phyloP scores from a whole-genome alignment of 2,113 vertebrate species.

The Oncorhynchus clarkii region DNA sequence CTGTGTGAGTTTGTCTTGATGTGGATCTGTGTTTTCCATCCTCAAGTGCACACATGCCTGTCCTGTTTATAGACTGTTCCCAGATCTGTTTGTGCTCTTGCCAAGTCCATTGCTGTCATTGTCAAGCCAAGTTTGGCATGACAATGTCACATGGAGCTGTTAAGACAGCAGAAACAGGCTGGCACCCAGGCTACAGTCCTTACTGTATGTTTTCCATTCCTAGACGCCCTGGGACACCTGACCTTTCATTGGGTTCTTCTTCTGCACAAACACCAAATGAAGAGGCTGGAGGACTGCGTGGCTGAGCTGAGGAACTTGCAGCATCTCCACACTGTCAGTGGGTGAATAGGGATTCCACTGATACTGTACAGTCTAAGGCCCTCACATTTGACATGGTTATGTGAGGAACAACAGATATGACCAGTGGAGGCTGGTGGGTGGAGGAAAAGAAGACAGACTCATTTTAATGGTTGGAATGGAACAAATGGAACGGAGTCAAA shows the following conservation, averaged over 20 bases:
- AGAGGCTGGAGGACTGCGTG: slow-evolving; percentile 62
- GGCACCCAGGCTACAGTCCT: too few relatives aligned
- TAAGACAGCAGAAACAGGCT: too few relatives aligned
- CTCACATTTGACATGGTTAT: background rate
- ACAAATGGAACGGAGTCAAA: background rate
- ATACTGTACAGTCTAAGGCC: background rate
- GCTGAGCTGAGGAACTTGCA: slow-evolving; percentile 74
- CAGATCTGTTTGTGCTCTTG: too few relatives aligned
- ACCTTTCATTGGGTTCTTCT: slow-evolving; percentile 45
- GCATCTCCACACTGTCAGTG: slow-evolving; percentile 75
- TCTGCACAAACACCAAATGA: slow-evolving; percentile 77
- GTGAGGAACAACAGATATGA: background rate
- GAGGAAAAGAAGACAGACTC: too few relatives aligned
- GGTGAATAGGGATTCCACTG: background rate
- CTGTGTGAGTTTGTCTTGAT: background rate
- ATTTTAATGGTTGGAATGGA: background rate
- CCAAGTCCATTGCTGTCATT: too few relatives aligned
- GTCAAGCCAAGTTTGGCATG: too few relatives aligned
- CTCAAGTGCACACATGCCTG: background rate
- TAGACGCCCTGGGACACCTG: slow-evolving; percentile 69
- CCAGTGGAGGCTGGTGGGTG: background rate
- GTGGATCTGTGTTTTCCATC: background rate
- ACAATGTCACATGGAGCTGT: too few relatives aligned
- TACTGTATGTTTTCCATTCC: background rate
- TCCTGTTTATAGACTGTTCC: background rate